phyloP scores from a whole-genome alignment of 2,113 vertebrate species.

The Carettochelys insculpta region DNA sequence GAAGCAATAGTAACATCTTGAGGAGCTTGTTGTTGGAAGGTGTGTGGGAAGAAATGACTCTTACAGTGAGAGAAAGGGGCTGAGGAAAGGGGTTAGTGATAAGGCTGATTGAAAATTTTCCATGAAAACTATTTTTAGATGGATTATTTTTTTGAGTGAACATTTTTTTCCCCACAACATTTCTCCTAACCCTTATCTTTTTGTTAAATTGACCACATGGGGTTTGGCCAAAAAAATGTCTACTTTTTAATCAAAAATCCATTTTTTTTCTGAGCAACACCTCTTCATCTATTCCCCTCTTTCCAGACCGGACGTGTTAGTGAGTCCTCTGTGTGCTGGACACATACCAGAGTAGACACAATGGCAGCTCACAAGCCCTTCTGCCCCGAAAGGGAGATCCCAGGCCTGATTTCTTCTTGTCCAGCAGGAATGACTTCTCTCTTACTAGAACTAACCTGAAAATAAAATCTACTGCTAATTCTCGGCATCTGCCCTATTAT shows the following conservation, averaged over 20 bases:
- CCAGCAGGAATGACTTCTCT: neutral
- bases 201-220: neutral
- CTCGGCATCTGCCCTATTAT: neutral
- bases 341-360: neutral
- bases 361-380: neutral
- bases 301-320: neutral
- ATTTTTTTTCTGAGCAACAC: neutral
- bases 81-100: neutral
- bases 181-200: neutral
- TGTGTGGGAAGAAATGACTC: fast-evolving
- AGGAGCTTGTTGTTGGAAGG: neutral
- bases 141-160: fast-evolving
- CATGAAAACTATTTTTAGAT: neutral
- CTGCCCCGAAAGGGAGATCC: neutral
- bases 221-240: neutral
- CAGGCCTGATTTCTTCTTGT: neutral
- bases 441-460: neutral
- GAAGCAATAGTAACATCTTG: neutral
- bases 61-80: neutral
- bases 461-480: neutral
- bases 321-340: neutral
- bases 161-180: neutral
- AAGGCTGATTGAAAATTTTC: neutral
- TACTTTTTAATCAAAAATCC: neutral
- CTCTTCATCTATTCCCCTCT: neutral